Evolutionary conservation across 2,797 vertebrate species (phyloP), one percentile per base, ranked within the genome.

Genomic region (Enteromius viviparus): DNA sequence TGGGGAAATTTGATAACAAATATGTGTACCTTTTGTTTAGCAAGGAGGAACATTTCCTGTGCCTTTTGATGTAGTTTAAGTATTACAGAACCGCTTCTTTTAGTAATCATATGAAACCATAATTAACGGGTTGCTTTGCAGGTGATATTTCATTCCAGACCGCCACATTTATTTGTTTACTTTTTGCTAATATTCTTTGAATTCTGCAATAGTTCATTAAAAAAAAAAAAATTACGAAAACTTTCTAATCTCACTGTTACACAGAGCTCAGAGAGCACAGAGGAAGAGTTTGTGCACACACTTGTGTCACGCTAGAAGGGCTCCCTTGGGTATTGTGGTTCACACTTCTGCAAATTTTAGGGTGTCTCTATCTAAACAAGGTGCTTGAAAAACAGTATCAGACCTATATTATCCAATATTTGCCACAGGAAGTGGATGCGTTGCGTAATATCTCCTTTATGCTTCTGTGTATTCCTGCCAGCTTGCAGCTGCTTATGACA

Each of bases 131-230:
- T 19, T 68, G 9, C 37, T 3, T n/a, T 40, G 47, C 37, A 47
- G 53, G 37, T 19, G 40, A 58, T 69, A 58, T 68, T 55, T 83
- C 3, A 32, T 83, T 79, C 21, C n/a, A 21, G 15, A 69, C 26
- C 49, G 19, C 21, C 21, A 68, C 8, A 51, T 26, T 42, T 42
- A 10, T 74, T 83, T 76, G 62, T 58, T 19, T 26, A 40, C 70
- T 82, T 86, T 91, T 90, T 92, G 92, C 93, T 94, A 94, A 94
- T 92, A 86, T 85, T 90, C 53, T 81, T 84, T 92, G 88, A 91
- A 91, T 92, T 94, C 90, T 93, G 85, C 83, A 74, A 88, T 89
- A 88, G 94, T 96, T 94, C 93, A 93, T 94, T 93, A 91, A 32
- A 32, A 42, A 37, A 37, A 37, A 37, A 29, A 6, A 37, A 34